These are phyloP conservation scores for Drosophila kurseongensis DNA, from an alignment of 1,140 invertebrate genomes.

Conservation along the genomic window DNA sequence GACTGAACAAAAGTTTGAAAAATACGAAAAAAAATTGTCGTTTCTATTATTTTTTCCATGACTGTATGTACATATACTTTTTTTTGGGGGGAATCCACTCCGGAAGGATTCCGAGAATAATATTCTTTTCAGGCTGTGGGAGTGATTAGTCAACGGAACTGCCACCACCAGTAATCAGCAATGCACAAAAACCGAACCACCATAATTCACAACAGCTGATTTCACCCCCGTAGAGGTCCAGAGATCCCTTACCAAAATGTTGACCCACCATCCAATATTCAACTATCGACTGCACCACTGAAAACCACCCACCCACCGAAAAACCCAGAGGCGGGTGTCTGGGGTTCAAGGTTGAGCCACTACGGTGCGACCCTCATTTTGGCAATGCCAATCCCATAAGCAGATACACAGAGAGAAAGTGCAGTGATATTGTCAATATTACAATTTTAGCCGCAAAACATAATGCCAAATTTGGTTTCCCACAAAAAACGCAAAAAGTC, in stretches of 20 bases:
- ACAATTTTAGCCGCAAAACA: too few species aligned
- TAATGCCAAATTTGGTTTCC: too few species aligned
- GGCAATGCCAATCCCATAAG: constrained; percentile 42
- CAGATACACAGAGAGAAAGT: constrained; percentile 23
- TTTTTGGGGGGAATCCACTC: not conserved
- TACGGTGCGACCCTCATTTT: constrained; percentile 35
- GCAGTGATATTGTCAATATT: too few species aligned
- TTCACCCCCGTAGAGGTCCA: constrained; percentile 7
- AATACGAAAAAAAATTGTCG: too few species aligned
- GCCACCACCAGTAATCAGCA: constrained; percentile 18
- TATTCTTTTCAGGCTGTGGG: not conserved
- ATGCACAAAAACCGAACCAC: constrained; percentile 8
- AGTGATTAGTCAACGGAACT: constrained; percentile 20
- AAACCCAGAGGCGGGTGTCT: constrained; percentile 12
- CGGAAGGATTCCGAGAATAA: constrained; percentile 2
- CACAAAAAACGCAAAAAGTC: too few species aligned
- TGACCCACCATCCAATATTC: constrained; percentile 21
- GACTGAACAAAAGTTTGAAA: too few species aligned
- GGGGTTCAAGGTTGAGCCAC: constrained; percentile 47
- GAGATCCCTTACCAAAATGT: constrained; percentile 25
- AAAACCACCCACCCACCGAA: constrained; percentile 16
- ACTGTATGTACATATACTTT: not conserved
- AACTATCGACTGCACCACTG: constrained; percentile 3
- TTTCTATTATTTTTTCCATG: too few species aligned
- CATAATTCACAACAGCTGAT: constrained; percentile 36